A percentile compares a stretch with the other conserved stretches of the same genome.
phyloP scores from a whole-genome alignment of 2,888 invertebrate genomes.

The Cheilosia pagana region DNA sequence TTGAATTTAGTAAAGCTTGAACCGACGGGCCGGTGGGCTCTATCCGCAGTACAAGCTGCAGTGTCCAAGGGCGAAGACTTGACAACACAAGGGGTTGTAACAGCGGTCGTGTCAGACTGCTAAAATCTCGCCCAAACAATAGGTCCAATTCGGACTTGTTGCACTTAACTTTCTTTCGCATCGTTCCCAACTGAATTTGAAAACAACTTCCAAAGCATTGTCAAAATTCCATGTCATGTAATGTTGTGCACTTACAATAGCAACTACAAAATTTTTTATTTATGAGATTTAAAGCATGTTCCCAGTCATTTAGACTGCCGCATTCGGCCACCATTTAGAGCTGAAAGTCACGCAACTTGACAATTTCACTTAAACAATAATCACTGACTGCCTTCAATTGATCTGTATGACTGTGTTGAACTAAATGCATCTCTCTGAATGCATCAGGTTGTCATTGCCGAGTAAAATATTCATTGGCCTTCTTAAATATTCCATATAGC shows the following conservation, averaged over 20 bases:
- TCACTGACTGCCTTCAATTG: conserved; percentile 1
- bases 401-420: conserved; percentile 16
- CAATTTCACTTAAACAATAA: conserved; percentile 22
- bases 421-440: conserved; percentile 6
- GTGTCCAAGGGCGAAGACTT: no score
- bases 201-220: no score
- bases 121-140: no score
- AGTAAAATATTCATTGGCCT: conserved; percentile 49
- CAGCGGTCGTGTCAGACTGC: no score
- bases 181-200: no score
- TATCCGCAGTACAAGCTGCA: neutral
- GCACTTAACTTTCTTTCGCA: no score
- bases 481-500: conserved; percentile 22
- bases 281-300: conserved; percentile 3
- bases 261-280: neutral
- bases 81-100: neutral
- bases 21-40: no score
- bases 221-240: no score
- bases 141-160: no score
- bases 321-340: neutral
- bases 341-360: conserved; percentile 16
- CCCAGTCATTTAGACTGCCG: neutral
- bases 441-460: conserved; percentile 53
- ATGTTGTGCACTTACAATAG: no score
- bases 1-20: no score